Conservation (phyloP, 2,797 vertebrate species). For the Xiphophorus birchmanni region DNA sequence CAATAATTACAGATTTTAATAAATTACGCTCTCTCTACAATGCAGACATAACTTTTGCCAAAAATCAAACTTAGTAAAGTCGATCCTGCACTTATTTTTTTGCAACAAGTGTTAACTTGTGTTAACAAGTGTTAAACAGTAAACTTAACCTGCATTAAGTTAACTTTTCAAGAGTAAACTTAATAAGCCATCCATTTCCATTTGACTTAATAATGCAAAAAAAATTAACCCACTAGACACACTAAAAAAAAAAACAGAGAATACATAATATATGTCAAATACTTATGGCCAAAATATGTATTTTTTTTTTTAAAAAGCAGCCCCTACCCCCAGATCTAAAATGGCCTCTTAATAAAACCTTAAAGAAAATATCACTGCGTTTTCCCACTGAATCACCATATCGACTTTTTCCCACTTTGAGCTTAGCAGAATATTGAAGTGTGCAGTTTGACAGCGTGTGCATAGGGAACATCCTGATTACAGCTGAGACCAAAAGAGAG, state of each 20-base stretch:
- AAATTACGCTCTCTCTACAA: background rate
- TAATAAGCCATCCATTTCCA: background rate
- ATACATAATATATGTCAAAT: background rate
- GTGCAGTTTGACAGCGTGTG: slow-evolving; percentile 51
- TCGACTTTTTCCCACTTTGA: slow-evolving; percentile 23
- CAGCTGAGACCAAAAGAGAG: slow-evolving; percentile 35
- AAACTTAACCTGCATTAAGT: too few species aligned
- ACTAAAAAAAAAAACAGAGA: background rate
- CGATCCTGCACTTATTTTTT: background rate
- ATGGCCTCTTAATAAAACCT: background rate
- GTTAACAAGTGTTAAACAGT: too few species aligned
- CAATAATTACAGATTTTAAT: background rate
- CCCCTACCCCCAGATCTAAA: background rate
- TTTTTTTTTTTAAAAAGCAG: too few species aligned
- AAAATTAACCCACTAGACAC: background rate
- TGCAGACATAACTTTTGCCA: background rate
- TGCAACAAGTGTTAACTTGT: too few species aligned
- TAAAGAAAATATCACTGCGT: background rate
- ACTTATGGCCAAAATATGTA: background rate
- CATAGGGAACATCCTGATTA: slow-evolving; percentile 52
- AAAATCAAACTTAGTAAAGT: background rate
- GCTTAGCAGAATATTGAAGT: slow-evolving; percentile 33
- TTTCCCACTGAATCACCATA: background rate
- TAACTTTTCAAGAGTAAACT: background rate
- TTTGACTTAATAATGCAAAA: background rate